Conservation (phyloP, 2,797 vertebrate species). For the Cyprinella venusta region DNA sequence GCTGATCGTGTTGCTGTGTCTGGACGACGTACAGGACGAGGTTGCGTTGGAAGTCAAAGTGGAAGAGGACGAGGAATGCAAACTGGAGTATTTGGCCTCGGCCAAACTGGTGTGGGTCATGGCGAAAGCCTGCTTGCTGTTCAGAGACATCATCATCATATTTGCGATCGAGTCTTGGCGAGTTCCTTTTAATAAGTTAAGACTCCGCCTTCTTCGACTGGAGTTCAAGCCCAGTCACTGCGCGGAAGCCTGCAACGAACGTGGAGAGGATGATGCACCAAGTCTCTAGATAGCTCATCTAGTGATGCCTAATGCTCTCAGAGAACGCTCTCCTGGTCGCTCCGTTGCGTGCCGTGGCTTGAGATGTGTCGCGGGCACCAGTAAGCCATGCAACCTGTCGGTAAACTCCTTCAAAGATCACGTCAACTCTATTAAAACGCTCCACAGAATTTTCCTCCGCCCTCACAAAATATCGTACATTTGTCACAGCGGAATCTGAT, state of each 20-base stretch:
- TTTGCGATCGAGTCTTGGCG: slow-evolving; percentile 80
- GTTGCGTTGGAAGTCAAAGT: slow-evolving; percentile 82
- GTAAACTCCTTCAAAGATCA: slow-evolving; percentile 59
- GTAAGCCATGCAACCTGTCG: slow-evolving; percentile 63
- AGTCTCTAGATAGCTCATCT: slow-evolving; percentile 74
- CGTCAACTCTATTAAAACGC: slow-evolving; percentile 46
- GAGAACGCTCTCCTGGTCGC: slow-evolving; percentile 56
- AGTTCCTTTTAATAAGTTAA: slow-evolving; percentile 84
- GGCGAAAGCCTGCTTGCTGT: slow-evolving; percentile 94
- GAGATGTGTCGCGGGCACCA: slow-evolving; percentile 62
- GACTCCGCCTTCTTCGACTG: slow-evolving; percentile 80
- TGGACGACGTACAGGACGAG: slow-evolving; percentile 86
- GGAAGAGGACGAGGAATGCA: slow-evolving; percentile 86
- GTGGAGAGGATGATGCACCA: slow-evolving; percentile 65
- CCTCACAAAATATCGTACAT: slow-evolving; percentile 49
- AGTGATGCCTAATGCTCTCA: slow-evolving; percentile 64
- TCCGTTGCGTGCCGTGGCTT: slow-evolving; percentile 56
- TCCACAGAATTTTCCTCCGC: slow-evolving; percentile 33
- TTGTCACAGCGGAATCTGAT: slow-evolving; percentile 45
- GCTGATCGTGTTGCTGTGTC: slow-evolving; percentile 83
- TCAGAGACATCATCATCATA: slow-evolving; percentile 99
- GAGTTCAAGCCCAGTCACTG: slow-evolving; percentile 74
- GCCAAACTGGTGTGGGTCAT: slow-evolving; percentile 91
- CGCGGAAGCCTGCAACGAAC: slow-evolving; percentile 63
- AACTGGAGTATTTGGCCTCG: slow-evolving; percentile 90